A percentile compares a stretch with the other conserved stretches of the same genome.
These are phyloP conservation scores for Eueides isabella DNA, from an alignment of 1,140 invertebrate genomes.

Conservation along the genomic window DNA sequence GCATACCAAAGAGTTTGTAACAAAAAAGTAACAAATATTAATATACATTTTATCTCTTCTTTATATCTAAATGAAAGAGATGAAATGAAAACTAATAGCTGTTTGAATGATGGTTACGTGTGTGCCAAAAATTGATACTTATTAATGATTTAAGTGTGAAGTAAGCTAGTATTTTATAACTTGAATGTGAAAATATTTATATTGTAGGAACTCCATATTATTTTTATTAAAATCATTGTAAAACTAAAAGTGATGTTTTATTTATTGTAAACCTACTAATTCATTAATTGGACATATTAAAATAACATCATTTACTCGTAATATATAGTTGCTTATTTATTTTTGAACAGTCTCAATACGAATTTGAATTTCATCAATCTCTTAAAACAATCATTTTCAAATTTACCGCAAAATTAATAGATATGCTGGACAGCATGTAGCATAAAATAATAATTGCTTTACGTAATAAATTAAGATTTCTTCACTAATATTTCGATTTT, in stretches of 20 bases:
- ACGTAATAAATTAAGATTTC: no score
- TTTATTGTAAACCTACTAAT: neutral
- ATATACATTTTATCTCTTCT: neutral
- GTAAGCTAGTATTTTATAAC: constrained; percentile 69
- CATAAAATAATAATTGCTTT: no score
- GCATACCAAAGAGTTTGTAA: constrained; percentile 18
- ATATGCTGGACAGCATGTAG: no score
- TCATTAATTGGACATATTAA: neutral
- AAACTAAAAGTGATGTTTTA: constrained; percentile 35
- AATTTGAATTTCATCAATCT: no score
- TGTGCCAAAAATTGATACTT: constrained; percentile 67
- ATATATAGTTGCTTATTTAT: no score
- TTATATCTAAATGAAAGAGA: neutral
- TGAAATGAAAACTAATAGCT: neutral
- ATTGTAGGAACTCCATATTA: constrained; percentile 66
- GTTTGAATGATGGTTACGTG: constrained; percentile 17
- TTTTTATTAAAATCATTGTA: constrained; percentile 71
- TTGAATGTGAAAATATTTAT: constrained; percentile 67
- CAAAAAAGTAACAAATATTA: neutral
- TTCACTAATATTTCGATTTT: no score
- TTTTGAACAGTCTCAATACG: no score
- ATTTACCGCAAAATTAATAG: no score
- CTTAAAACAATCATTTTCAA: no score
- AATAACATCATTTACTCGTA: no score
- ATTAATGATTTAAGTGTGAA: constrained; percentile 24